phyloP scores from a whole-genome alignment of 2,797 vertebrate species.

The Anguilla anguilla region DNA sequence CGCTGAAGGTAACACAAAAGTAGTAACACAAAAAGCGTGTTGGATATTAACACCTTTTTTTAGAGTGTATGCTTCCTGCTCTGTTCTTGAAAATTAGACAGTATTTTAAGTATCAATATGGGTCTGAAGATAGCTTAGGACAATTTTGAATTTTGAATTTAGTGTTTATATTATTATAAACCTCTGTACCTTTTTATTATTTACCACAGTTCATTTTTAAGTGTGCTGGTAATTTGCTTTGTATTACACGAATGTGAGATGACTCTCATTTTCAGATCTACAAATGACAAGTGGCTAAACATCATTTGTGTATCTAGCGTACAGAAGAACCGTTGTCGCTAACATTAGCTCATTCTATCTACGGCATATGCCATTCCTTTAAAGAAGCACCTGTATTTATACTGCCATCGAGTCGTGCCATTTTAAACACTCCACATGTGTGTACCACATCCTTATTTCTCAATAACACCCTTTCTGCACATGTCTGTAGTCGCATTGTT shows the following conservation, averaged over 20 bases:
- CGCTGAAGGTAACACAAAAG: too few species aligned
- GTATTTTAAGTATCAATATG: background rate
- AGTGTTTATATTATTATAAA: background rate
- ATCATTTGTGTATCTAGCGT: background rate
- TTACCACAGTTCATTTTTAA: background rate
- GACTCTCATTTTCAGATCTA: background rate
- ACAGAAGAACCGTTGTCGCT: background rate
- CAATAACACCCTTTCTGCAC: background rate
- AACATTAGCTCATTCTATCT: background rate
- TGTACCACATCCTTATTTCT: conserved; percentile 6
- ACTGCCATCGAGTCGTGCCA: background rate
- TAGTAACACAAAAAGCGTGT: too few species aligned
- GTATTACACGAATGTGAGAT: background rate
- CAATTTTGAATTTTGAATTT: background rate
- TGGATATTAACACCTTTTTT: too few species aligned
- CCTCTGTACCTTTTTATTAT: background rate
- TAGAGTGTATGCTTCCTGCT: background rate
- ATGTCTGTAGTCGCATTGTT: background rate
- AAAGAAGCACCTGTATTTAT: conserved; percentile 31
- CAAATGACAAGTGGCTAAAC: background rate
- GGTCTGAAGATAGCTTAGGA: background rate
- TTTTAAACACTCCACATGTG: conserved; percentile 32
- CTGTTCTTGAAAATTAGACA: background rate
- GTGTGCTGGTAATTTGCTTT: background rate
- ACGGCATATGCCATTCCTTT: background rate